phyloP scores from a whole-genome alignment of 2,113 vertebrate genomes.

The Galeopterus variegatus region DNA sequence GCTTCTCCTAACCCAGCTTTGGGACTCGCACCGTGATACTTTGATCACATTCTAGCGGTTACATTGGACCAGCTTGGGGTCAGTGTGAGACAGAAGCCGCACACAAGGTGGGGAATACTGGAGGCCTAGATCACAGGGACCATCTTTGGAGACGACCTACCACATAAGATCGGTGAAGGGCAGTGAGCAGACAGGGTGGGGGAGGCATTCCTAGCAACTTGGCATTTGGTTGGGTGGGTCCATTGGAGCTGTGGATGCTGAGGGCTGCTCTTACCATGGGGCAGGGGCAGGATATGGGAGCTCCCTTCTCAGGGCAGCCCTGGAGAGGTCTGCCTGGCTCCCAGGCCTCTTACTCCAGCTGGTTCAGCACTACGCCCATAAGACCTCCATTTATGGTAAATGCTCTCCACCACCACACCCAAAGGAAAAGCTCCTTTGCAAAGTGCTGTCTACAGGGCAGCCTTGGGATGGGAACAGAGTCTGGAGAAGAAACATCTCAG shows the following conservation, averaged over 20 bases:
- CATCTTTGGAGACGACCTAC: background rate
- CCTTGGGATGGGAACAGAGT: rapidly evolving
- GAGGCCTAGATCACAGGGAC: rapidly evolving
- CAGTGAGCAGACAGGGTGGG: background rate
- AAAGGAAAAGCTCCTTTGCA: background rate
- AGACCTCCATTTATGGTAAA: rapidly evolving
- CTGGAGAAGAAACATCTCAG: background rate
- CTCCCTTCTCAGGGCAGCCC: too few species aligned
- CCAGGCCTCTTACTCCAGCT: background rate
- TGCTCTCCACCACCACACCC: background rate
- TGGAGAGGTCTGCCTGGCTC: background rate
- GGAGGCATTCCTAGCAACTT: too few species aligned
- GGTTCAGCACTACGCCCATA: rapidly evolving
- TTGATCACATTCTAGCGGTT: background rate
- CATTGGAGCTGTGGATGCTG: background rate
- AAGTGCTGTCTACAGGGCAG: background rate
- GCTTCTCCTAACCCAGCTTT: background rate
- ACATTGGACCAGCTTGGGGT: background rate
- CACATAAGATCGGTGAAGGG: background rate
- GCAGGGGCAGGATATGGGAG: background rate
- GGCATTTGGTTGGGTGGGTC: background rate
- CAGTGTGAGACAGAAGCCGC: background rate
- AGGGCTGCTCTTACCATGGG: background rate
- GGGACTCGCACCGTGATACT: background rate
- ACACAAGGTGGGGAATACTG: rapidly evolving